Percentiles rank a stretch among this genome's conserved stretches.
These are phyloP conservation scores for Acrobasis consociella DNA, from an alignment of 2,888 invertebrate species.

Conservation along the genomic window DNA sequence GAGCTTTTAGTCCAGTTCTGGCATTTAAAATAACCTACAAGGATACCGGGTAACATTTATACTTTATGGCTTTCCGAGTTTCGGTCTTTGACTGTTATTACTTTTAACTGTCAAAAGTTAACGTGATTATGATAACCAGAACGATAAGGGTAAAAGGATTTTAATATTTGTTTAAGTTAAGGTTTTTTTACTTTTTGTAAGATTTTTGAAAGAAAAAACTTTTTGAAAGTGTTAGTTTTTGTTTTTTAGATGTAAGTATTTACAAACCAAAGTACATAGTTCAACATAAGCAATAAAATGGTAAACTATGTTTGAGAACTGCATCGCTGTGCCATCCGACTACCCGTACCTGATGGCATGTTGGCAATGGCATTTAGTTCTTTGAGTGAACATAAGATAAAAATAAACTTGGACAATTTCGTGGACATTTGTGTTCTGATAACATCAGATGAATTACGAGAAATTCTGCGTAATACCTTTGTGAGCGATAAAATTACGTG, in stretches of 20 bases:
- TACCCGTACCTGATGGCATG: no score
- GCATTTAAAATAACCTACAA: not conserved
- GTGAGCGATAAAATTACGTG: conserved; percentile 25
- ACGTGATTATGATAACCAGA: not conserved
- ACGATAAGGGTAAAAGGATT: not conserved
- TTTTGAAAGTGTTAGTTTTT: no score
- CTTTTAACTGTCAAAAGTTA: not conserved
- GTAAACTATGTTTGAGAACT: not conserved
- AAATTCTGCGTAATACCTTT: conserved; percentile 37
- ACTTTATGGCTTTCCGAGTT: not conserved
- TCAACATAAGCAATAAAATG: no score
- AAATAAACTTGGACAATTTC: no score
- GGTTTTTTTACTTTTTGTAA: not conserved
- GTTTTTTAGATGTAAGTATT: no score
- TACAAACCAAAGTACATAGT: no score
- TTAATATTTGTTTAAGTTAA: not conserved
- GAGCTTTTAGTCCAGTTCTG: conserved; percentile 6
- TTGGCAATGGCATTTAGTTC: no score
- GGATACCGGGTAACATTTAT: not conserved
- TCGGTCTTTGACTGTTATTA: not conserved
- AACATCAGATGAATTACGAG: conserved; percentile 44
- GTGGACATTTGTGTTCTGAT: conserved; percentile 51
- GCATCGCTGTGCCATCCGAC: no score
- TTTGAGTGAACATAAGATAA: conserved; percentile 36
- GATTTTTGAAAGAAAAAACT: no score